Conservation (phyloP, 2,888 invertebrate species). For the Villa cingulata region DNA sequence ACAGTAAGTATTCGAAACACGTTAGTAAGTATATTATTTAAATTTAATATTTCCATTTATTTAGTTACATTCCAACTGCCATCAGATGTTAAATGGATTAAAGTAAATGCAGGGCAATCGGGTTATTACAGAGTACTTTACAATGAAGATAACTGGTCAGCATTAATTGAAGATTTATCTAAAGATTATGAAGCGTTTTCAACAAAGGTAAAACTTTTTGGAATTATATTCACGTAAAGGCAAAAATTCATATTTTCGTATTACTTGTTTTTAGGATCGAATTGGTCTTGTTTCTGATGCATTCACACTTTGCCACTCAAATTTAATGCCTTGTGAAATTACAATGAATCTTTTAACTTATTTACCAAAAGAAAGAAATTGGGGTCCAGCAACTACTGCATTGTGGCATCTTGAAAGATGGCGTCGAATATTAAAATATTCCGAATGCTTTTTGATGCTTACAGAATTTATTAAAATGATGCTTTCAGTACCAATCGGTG, state of each 20-base stretch:
- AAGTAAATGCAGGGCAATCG: slow-evolving; percentile 33
- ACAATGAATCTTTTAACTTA: slow-evolving; percentile 35
- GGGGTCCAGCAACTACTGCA: slow-evolving; percentile 33
- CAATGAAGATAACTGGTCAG: slow-evolving; percentile 33
- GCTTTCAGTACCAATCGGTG: slow-evolving; percentile 28
- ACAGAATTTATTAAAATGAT: slow-evolving; percentile 35
- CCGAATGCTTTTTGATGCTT: slow-evolving; percentile 35
- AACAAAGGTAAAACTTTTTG: slow-evolving; percentile 23
- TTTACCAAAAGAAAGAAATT: slow-evolving; percentile 32
- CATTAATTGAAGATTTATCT: slow-evolving; percentile 28
- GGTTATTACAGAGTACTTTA: slow-evolving; percentile 36
- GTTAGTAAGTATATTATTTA: background rate
- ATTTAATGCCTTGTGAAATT: slow-evolving; percentile 33
- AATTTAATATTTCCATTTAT: slow-evolving; percentile 1
- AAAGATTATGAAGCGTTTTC: slow-evolving; percentile 28
- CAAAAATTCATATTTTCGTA: background rate
- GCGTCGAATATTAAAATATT: slow-evolving; percentile 37
- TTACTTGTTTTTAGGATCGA: slow-evolving; percentile 25
- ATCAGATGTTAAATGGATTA: slow-evolving; percentile 34
- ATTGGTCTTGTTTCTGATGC: slow-evolving; percentile 35
- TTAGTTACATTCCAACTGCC: slow-evolving; percentile 32
- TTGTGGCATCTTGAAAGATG: slow-evolving; percentile 33
- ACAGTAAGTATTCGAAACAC: slow-evolving; percentile 21
- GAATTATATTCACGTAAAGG: background rate
- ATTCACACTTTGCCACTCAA: slow-evolving; percentile 35